Conservation (phyloP, 2,113 vertebrate genomes). For the Murina feae region DNA sequence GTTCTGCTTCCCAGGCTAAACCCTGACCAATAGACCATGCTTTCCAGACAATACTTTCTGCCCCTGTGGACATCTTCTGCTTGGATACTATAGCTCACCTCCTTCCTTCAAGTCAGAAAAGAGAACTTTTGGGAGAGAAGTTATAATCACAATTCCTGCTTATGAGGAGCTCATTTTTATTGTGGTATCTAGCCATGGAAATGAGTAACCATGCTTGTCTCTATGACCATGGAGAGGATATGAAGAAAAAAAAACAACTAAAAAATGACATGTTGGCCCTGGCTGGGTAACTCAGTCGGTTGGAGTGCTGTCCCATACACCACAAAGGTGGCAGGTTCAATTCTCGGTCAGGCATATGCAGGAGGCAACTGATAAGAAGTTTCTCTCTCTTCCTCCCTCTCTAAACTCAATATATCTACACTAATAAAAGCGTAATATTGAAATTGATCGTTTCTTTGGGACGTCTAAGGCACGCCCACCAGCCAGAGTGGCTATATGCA, state of each 20-base stretch:
- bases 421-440: too few relatives aligned
- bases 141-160: constrained; percentile 79
- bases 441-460: too few relatives aligned
- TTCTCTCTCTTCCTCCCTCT: background rate
- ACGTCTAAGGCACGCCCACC: too few relatives aligned
- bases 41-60: constrained; percentile 84
- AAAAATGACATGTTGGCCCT: background rate
- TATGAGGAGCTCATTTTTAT: constrained; percentile 86
- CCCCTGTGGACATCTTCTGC: constrained; percentile 35
- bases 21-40: constrained; percentile 65
- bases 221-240: constrained; percentile 79
- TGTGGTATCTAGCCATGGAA: constrained; percentile 83
- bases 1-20: background rate
- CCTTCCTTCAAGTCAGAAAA: constrained; percentile 85
- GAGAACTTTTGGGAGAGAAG: background rate
- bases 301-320: background rate
- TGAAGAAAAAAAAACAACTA: background rate
- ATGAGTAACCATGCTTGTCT: constrained; percentile 89
- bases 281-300: background rate
- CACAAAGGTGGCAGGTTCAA: background rate
- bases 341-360: background rate
- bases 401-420: too few relatives aligned
- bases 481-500: too few relatives aligned
- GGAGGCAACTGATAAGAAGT: background rate
- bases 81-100: constrained; percentile 70